Evolutionary conservation across 2,797 vertebrate species (phyloP).

Genomic region (Antrozous pallidus): DNA sequence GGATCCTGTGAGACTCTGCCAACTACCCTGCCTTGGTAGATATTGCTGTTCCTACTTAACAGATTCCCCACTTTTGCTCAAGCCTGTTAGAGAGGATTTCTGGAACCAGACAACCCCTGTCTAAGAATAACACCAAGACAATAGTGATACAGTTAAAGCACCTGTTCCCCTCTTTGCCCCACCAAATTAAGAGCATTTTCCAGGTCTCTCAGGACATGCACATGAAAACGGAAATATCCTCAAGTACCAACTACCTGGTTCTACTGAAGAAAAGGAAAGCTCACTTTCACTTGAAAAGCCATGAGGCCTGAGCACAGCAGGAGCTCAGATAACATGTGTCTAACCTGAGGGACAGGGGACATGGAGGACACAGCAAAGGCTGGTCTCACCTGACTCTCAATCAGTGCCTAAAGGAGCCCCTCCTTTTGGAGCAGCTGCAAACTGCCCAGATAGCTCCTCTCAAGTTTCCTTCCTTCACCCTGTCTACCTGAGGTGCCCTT

Average conservation of each 20-base stretch:
- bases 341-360: not conserved
- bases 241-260: not conserved
- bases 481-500: not conserved
- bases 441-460: not conserved
- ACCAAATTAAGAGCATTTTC: not conserved
- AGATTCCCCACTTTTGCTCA: not conserved
- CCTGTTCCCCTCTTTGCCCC: not conserved
- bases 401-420: not conserved
- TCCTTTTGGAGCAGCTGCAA: not conserved
- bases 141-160: not conserved
- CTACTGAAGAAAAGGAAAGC: not conserved
- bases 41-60: not conserved
- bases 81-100: not conserved
- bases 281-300: not conserved
- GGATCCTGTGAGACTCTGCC: not conserved
- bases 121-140: not conserved
- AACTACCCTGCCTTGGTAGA: not conserved
- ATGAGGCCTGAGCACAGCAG: not conserved
- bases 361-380: not conserved
- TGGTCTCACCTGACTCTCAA: not conserved
- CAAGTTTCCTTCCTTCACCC: not conserved
- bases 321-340: not conserved
- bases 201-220: not conserved
- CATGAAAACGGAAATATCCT: not conserved
- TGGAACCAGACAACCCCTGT: not conserved